Percentiles rank a stretch among this genome's conserved stretches.
Evolutionary conservation across 1,140 invertebrate genomes (phyloP).

Genomic region (Cherax quadricarinatus): DNA sequence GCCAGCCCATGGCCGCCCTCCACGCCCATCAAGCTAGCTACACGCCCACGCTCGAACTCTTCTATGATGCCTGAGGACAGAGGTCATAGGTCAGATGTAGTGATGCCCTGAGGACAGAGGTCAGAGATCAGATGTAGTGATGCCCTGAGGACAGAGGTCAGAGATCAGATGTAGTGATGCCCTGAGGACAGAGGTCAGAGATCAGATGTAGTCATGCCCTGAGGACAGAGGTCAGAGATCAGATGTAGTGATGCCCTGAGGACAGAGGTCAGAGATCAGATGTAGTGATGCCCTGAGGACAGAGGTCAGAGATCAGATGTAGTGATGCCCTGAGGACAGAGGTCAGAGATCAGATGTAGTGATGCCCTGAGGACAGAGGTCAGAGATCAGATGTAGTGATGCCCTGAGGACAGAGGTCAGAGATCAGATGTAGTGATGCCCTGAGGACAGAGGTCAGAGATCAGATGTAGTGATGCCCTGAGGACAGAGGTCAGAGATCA

Average conservation of each 20-base stretch:
- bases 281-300: conserved; percentile 74
- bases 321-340: conserved; percentile 75
- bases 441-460: not conserved
- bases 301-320: not conserved
- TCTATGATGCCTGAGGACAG: conserved; percentile 75
- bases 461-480: conserved; percentile 74
- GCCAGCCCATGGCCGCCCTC: conserved; percentile 89
- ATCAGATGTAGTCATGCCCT: conserved; percentile 68
- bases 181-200: conserved; percentile 53
- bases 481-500: not conserved
- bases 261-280: not conserved
- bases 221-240: not conserved
- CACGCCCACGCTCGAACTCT: conserved; percentile 76
- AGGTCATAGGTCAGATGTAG: not conserved
- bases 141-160: conserved; percentile 73
- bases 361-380: conserved; percentile 75
- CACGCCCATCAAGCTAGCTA: conserved; percentile 79
- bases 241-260: conserved; percentile 74
- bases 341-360: not conserved
- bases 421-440: conserved; percentile 74
- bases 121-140: conserved; percentile 58
- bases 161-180: conserved; percentile 73
- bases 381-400: conserved; percentile 69
- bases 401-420: conserved; percentile 70
- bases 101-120: not conserved